Conservation (phyloP, 1,140 invertebrate species). For the Dendroctonus valens region DNA sequence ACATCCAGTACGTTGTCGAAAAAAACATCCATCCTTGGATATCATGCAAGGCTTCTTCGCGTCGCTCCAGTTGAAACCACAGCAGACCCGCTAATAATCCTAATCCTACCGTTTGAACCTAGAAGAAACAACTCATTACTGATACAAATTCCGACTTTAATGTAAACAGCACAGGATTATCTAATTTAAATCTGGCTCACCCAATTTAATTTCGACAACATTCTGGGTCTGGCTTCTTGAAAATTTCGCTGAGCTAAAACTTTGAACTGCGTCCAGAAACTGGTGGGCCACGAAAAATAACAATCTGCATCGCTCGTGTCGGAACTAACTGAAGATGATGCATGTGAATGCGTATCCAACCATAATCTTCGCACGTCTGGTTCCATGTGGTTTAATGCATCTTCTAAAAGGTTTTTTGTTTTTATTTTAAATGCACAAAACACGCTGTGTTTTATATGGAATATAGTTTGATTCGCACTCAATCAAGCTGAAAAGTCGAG, state of each 20-base stretch:
- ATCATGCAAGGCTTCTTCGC: constrained; percentile 74
- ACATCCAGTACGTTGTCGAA: constrained; percentile 84
- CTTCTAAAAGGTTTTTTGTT: constrained; percentile 25
- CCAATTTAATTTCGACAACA: constrained; percentile 80
- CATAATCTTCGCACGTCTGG: constrained; percentile 72
- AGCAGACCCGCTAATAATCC: constrained; percentile 74
- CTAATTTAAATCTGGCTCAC: constrained; percentile 28
- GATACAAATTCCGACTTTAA: background rate
- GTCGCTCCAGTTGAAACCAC: constrained; percentile 76
- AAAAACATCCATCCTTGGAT: constrained; percentile 88
- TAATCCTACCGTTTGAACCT: constrained; percentile 68
- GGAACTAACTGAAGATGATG: constrained; percentile 62
- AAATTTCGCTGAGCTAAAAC: constrained; percentile 78
- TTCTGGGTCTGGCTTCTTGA: constrained; percentile 72
- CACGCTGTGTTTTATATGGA: no score
- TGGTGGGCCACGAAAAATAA: constrained; percentile 71
- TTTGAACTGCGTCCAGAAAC: constrained; percentile 79
- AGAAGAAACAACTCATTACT: background rate
- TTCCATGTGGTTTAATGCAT: constrained; percentile 51
- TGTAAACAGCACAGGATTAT: background rate
- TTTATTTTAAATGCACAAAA: background rate
- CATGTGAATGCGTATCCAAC: constrained; percentile 71
- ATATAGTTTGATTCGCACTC: no score
- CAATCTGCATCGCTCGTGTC: constrained; percentile 53
- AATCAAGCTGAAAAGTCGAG: no score